A percentile compares a stretch with the other conserved stretches of the same genome.
Conservation (phyloP, 2,888 invertebrate species). For the Nomada ferruginata region DNA sequence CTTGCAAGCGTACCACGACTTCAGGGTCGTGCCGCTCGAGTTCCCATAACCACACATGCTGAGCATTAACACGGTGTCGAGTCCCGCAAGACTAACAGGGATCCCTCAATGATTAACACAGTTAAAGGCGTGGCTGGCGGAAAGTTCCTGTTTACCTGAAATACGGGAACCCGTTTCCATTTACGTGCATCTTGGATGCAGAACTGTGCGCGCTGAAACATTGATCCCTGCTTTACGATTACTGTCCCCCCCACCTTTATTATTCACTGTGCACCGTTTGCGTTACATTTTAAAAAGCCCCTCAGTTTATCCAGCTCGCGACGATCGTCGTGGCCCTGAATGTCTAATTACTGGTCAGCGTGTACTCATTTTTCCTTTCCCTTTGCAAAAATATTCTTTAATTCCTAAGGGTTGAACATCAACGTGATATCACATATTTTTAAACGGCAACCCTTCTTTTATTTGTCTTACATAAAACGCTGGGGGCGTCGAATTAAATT, state of each 20-base stretch:
- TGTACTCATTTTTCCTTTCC: background rate
- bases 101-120: conserved; percentile 34
- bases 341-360: background rate
- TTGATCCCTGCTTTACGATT: conserved; percentile 48
- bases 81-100: conserved; percentile 32
- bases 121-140: conserved; percentile 26
- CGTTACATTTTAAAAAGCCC: conserved; percentile 2
- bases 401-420: background rate
- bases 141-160: conserved; percentile 13
- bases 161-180: conserved; percentile 28
- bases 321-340: background rate
- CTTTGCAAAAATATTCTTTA: background rate
- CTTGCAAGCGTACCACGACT: no score
- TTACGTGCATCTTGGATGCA: conserved; percentile 36
- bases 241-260: background rate
- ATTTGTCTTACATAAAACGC: no score
- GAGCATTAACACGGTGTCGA: background rate
- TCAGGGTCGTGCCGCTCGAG: no score
- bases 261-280: conserved; percentile 3
- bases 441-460: no score
- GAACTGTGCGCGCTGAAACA: conserved; percentile 38
- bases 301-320: background rate
- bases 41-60: background rate
- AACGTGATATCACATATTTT: no score
- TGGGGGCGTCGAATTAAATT: no score